These are phyloP conservation scores for Ophion obscuratus DNA, from an alignment of 2,888 invertebrate species.

Conservation along the genomic window DNA sequence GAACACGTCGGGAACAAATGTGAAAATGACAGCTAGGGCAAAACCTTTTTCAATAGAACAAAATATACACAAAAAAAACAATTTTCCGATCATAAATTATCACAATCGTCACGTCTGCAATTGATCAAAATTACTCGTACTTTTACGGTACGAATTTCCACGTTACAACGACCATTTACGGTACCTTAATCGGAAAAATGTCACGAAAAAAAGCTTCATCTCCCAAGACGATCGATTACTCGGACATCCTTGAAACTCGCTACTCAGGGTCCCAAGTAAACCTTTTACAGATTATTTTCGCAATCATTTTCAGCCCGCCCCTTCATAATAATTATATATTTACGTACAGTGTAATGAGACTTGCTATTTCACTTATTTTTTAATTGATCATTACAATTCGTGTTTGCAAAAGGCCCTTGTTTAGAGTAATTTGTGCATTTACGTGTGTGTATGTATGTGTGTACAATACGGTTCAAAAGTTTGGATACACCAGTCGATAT, in stretches of 20 bases:
- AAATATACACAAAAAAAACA: not conserved
- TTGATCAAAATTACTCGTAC: not conserved
- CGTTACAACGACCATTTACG: no score
- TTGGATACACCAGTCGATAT: no score
- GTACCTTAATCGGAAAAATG: not conserved
- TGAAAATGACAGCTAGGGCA: no score
- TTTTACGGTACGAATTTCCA: not conserved
- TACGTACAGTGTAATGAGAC: conserved; percentile 21
- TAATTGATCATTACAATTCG: conserved; percentile 65
- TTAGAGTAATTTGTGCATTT: conserved; percentile 73
- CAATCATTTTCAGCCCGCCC: conserved; percentile 41
- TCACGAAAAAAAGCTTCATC: not conserved
- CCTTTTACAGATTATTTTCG: conserved; percentile 38
- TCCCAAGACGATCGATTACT: not conserved
- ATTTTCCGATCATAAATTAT: not conserved
- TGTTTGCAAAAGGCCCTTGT: conserved; percentile 67
- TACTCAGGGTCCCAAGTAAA: conserved; percentile 78
- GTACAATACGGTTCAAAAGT: no score
- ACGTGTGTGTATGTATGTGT: not conserved
- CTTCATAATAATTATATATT: conserved; percentile 44
- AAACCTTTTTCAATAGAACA: not conserved
- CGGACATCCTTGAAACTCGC: conserved; percentile 67
- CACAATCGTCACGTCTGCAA: not conserved
- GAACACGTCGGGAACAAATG: no score
- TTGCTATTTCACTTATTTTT: conserved; percentile 51